Conservation (phyloP, 2,888 invertebrate genomes). For the Lepidocyrtoides sp. region DNA sequence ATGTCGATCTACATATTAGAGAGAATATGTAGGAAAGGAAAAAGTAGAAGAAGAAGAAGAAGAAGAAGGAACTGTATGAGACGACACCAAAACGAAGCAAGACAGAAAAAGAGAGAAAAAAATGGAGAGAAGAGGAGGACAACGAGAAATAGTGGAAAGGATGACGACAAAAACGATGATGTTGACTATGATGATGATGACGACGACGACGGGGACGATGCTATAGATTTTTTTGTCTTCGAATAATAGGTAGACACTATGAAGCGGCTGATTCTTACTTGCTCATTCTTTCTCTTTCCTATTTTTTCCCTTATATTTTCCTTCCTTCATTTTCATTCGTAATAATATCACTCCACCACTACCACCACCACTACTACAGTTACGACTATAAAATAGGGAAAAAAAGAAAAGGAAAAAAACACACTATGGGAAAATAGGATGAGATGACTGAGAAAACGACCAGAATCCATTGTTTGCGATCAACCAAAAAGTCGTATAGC, state of each 20-base stretch:
- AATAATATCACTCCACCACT: neutral
- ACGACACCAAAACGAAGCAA: too few relatives aligned
- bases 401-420: neutral
- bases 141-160: conserved; percentile 66
- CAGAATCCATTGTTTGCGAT: conserved; percentile 71
- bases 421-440: conserved; percentile 61
- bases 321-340: conserved; percentile 17
- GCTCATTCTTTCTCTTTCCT: conserved; percentile 23
- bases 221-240: conserved; percentile 77
- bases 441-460: conserved; percentile 72
- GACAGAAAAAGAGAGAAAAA: neutral
- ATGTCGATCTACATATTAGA: too few relatives aligned
- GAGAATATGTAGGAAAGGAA: too few relatives aligned
- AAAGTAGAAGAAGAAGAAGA: neutral
- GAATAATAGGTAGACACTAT: conserved; percentile 77
- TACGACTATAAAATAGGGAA: conserved; percentile 27
- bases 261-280: conserved; percentile 66
- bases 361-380: neutral
- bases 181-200: conserved; percentile 74
- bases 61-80: conserved; percentile 51
- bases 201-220: too few relatives aligned
- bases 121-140: conserved; percentile 12
- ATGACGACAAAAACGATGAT: conserved; percentile 76
- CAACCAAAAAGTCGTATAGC: conserved; percentile 57
- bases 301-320: neutral